Percentiles rank a stretch among this genome's conserved stretches.
phyloP scores from a whole-genome alignment of 2,888 invertebrate species.

The Tipula helvola region DNA sequence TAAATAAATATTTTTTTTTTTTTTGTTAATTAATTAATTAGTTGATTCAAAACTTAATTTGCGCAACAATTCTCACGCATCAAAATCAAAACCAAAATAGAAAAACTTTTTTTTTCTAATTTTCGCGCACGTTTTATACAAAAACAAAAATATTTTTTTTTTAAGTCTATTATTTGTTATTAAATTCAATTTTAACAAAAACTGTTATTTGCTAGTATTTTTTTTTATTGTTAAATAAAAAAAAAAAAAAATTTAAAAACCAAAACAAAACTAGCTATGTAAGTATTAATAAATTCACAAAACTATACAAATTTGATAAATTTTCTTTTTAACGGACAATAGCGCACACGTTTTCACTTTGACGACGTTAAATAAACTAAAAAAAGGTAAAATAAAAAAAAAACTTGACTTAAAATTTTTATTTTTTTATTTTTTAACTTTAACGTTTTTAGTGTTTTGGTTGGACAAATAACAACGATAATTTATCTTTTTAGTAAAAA shows the following conservation, averaged over 20 bases:
- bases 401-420: neutral
- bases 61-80: neutral
- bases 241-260: neutral
- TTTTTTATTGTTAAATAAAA: neutral
- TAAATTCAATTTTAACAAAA: neutral
- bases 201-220: neutral
- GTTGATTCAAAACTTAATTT: neutral
- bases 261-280: neutral
- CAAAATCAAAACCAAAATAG: neutral
- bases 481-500: neutral
- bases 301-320: neutral
- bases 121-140: neutral
- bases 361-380: slow-evolving; percentile 4
- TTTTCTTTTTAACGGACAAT: neutral
- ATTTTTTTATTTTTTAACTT: neutral
- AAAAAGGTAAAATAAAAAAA: neutral
- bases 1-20: neutral
- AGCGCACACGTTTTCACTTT: slow-evolving; percentile 4
- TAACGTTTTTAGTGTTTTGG: neutral
- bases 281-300: neutral
- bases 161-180: neutral
- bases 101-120: neutral
- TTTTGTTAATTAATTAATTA: neutral
- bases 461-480: neutral
- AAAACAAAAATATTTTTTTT: neutral